phyloP scores from a whole-genome alignment of 2,113 vertebrate genomes.

The Trochalopteron elliotii region DNA sequence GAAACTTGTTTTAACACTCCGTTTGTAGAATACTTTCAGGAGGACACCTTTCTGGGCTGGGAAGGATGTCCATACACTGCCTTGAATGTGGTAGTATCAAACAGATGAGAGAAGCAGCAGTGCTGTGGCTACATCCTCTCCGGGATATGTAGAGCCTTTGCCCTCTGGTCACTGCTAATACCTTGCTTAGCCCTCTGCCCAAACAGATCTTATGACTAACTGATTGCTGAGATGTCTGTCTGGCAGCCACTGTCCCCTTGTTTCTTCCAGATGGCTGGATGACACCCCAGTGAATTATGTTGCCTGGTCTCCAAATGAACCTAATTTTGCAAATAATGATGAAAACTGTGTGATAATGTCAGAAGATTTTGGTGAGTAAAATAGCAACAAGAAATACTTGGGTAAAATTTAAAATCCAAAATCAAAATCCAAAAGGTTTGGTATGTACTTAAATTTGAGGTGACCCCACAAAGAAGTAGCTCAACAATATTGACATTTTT shows the following conservation, averaged over 20 bases:
- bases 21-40: not conserved
- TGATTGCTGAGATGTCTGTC: not conserved
- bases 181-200: not conserved
- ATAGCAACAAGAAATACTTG: not conserved
- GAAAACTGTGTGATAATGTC: constrained; percentile 85
- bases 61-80: not conserved
- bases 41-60: not conserved
- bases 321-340: constrained; percentile 81
- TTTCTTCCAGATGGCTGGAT: constrained; percentile 80
- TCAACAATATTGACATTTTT: not conserved
- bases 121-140: not conserved
- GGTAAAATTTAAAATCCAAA: not conserved
- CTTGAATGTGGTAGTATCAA: not conserved
- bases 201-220: not conserved
- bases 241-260: not conserved
- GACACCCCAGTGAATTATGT: constrained; percentile 76
- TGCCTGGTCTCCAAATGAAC: constrained; percentile 82
- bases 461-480: not conserved
- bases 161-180: not conserved
- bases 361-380: constrained; percentile 75
- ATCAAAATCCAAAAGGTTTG: not conserved
- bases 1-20: not conserved
- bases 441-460: not conserved
- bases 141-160: not conserved
- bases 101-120: not conserved